Evolutionary conservation across 2,113 vertebrate genomes (phyloP), one percentile per base, ranked within the genome.

Genomic region (Synodontis membranacea): DNA sequence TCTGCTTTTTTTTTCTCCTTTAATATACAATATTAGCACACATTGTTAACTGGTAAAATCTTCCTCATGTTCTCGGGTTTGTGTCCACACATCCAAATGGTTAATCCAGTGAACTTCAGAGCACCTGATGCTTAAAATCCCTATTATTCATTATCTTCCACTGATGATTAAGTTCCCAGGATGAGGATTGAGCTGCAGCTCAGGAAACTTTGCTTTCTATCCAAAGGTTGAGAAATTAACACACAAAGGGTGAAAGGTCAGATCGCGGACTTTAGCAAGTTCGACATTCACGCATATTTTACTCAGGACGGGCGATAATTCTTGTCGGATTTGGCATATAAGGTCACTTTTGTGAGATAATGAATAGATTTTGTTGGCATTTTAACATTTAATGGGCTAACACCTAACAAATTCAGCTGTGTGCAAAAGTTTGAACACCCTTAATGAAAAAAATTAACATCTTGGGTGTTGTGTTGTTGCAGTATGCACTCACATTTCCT

Each of bases 321-420:
- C 37, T 21, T 25, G 37, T 81, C 52, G 34, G 78, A 94, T 89
- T 92, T 93, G 95, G 95, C 93, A 94, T 93, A 86, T 88, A 92
- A 86, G 89, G 91, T 92, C 91, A 91, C 92, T 93, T 11, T 46
- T 11, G 3, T 48, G 82, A 54, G 34, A 66, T 56, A 39, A 64
- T 80, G 19, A 17, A 76, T 82, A 2, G 25, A 62, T 39, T 37
- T 17, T 74, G 19, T 84, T 46, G n/a, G n/a, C 23, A 14, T 10
- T 48, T 82, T 46, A 91, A 90, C 46, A 78, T 50, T 8, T 9
- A 50, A 78, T 52, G 48, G n/a, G 48, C n/a, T 21, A 1, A n/a
- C 1, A 1, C 8, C n/a, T 19, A 93, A 88, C 80, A 48, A 60
- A 88, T 50, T 54, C n/a, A 21, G 2, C 0, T 21, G 17, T 48